Evolutionary conservation across 1,140 invertebrate genomes (phyloP).

Genomic region (Leptopilina clavipes): DNA sequence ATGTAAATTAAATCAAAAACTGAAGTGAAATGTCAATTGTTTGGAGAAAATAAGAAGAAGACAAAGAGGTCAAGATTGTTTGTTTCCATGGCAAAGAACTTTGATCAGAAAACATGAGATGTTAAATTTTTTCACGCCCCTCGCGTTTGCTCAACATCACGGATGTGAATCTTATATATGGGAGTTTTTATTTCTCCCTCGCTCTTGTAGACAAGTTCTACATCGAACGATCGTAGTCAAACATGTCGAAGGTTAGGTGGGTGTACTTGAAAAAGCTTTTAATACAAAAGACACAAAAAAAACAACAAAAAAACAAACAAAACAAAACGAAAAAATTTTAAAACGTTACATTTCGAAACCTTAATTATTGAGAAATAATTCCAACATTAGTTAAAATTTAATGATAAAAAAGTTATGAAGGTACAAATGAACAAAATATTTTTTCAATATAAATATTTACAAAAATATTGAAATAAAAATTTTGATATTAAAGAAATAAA

Average conservation of each 20-base stretch:
- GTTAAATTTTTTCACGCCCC: not conserved
- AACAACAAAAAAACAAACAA: no score
- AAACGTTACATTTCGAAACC: no score
- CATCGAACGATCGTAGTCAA: constrained; percentile 49
- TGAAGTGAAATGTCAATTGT: not conserved
- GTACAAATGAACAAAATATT: no score
- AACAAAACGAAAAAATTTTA: no score
- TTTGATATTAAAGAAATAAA: no score
- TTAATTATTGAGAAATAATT: constrained; percentile 7
- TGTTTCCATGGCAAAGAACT: not conserved
- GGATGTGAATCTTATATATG: constrained; percentile 24
- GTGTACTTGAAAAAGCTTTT: constrained; percentile 56
- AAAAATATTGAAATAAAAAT: no score
- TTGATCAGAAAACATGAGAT: not conserved
- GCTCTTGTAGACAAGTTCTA: constrained; percentile 40
- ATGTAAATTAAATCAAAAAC: no score
- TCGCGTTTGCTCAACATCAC: not conserved
- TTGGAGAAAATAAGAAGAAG: no score
- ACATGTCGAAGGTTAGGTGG: constrained; percentile 42
- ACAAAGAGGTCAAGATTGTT: not conserved
- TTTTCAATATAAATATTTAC: no score
- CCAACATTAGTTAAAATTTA: no score
- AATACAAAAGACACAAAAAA: constrained; percentile 39
- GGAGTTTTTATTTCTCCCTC: constrained; percentile 39
- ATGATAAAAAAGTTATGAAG: no score